Percentiles rank a stretch among this genome's conserved stretches.
phyloP scores from a whole-genome alignment of 2,113 vertebrate species.

The Australoheros scitulus region DNA sequence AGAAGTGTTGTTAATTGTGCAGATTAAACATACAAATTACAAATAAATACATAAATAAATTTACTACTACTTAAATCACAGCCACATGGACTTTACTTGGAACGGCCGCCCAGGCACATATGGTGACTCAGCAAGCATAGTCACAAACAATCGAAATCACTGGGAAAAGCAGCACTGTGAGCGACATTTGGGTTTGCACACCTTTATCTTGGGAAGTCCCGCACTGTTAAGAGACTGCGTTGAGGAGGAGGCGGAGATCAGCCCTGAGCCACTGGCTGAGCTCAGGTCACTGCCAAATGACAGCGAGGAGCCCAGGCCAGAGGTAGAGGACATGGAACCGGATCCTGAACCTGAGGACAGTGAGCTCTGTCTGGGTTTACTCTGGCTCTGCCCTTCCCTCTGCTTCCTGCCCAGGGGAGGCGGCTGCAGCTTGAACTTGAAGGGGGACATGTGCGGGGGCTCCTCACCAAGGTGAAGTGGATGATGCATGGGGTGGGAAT shows the following conservation, averaged over 20 bases:
- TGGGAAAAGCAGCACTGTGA: background rate
- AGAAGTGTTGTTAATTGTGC: background rate
- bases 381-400: constrained; percentile 77
- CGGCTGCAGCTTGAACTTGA: constrained; percentile 93
- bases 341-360: constrained; percentile 77
- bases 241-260: constrained; percentile 80
- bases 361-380: constrained; percentile 67
- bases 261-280: constrained; percentile 77
- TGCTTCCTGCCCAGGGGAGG: constrained; percentile 87
- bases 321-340: constrained; percentile 75
- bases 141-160: background rate
- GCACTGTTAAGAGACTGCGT: constrained; percentile 80
- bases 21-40: background rate
- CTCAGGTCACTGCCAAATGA: constrained; percentile 81
- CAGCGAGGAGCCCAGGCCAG: constrained; percentile 79
- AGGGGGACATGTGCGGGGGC: constrained; percentile 81
- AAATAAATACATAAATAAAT: background rate
- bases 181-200: constrained; percentile 12
- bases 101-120: background rate
- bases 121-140: background rate
- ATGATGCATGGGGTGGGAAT: constrained; percentile 72
- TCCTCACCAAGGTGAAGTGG: constrained; percentile 79
- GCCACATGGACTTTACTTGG: background rate
- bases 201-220: constrained; percentile 89
- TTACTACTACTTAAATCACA: background rate